Evolutionary conservation across 2,113 vertebrate species (phyloP).

Genomic region (Archocentrus centrarchus): DNA sequence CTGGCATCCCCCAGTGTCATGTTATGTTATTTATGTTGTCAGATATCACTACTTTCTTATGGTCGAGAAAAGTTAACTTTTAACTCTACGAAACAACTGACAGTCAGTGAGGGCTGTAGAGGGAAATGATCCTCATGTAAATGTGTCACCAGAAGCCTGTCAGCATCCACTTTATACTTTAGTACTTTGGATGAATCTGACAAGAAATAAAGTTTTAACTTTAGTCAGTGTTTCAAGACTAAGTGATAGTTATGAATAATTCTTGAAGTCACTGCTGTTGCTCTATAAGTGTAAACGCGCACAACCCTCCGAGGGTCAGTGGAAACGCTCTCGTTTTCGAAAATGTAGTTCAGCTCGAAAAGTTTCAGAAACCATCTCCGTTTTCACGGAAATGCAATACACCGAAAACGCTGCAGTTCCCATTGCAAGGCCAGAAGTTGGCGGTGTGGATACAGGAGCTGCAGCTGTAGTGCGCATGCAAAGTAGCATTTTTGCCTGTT

Average conservation of each 20-base stretch:
- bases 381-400: too few species aligned
- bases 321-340: too few species aligned
- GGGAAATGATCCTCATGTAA: neutral
- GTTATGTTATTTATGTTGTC: neutral
- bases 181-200: neutral
- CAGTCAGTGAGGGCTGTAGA: accelerated
- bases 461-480: too few species aligned
- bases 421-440: too few species aligned
- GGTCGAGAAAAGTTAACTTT: neutral
- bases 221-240: neutral
- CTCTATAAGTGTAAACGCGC: too few species aligned
- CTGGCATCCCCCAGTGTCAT: neutral
- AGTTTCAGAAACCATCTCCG: too few species aligned
- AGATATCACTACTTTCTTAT: neutral
- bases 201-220: neutral
- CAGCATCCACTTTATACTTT: neutral
- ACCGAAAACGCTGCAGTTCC: too few species aligned
- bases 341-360: too few species aligned
- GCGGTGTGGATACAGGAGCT: too few species aligned
- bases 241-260: neutral
- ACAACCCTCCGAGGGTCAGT: neutral
- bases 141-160: neutral
- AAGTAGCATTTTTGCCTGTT: too few species aligned
- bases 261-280: neutral
- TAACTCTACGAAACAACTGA: neutral